A percentile compares a stretch with the other conserved stretches of the same genome.
Evolutionary conservation across 1,140 invertebrate species (phyloP).

Genomic region (Dendroctonus ponderosae): DNA sequence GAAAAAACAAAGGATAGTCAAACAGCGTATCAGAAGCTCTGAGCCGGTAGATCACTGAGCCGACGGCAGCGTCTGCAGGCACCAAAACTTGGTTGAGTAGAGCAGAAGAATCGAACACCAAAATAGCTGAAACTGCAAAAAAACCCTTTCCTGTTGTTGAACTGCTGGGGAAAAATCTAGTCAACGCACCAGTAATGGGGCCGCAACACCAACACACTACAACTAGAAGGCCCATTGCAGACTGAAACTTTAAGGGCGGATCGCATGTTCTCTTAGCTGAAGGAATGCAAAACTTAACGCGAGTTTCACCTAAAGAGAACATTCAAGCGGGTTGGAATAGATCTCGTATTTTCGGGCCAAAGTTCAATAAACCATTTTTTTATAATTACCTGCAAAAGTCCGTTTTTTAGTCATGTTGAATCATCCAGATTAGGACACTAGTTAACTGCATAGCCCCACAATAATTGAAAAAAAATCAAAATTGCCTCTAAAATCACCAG

Average conservation of each 20-base stretch:
- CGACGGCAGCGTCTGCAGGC: conserved; percentile 76
- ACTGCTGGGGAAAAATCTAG: neutral
- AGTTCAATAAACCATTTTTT: neutral
- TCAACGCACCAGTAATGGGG: conserved; percentile 20
- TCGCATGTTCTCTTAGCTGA: conserved; percentile 1
- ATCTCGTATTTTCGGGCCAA: neutral
- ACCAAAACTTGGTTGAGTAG: conserved; percentile 77
- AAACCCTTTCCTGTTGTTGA: neutral
- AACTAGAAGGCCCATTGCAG: conserved; percentile 20
- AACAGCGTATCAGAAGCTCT: conserved; percentile 83
- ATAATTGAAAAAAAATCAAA: neutral
- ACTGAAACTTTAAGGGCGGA: conserved; percentile 14
- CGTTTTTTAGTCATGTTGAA: too few relatives aligned
- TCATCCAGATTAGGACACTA: too few relatives aligned
- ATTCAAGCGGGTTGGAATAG: neutral
- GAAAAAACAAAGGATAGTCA: conserved; percentile 81
- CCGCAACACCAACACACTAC: conserved; percentile 22
- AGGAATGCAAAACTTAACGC: neutral
- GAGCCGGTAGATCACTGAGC: conserved; percentile 80
- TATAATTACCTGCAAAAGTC: neutral
- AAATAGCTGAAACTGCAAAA: conserved; percentile 51
- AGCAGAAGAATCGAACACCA: conserved; percentile 77
- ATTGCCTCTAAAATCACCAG: neutral
- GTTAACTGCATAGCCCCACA: neutral
- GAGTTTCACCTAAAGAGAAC: neutral